These are phyloP conservation scores for Hermaeophaga mercurialis DNA, from an alignment of 2,888 invertebrate species.

Conservation along the genomic window DNA sequence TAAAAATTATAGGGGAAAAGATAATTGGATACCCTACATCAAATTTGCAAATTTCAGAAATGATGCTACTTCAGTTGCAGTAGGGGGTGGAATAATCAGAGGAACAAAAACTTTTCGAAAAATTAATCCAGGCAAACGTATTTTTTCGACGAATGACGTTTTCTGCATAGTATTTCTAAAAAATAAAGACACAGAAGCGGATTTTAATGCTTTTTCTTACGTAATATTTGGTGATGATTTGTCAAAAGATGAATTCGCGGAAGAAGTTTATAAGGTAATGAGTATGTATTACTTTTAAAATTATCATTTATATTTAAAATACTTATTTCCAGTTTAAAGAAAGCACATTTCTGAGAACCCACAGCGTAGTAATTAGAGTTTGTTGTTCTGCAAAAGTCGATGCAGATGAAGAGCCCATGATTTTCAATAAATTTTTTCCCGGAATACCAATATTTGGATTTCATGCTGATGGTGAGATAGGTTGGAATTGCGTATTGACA, in stretches of 20 bases:
- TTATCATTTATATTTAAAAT: conserved; percentile 8
- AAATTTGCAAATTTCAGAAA: conserved; percentile 35
- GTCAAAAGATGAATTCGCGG: conserved; percentile 44
- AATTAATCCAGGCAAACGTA: conserved; percentile 29
- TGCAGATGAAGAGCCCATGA: conserved; percentile 40
- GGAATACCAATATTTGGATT: conserved; percentile 46
- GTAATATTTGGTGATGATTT: conserved; percentile 46
- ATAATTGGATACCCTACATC: too few relatives aligned
- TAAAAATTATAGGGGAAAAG: background rate
- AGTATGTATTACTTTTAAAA: background rate
- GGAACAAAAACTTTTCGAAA: conserved; percentile 42
- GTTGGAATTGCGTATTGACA: conserved; percentile 45
- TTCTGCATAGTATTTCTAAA: conserved; percentile 46
- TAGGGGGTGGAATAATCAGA: conserved; percentile 48
- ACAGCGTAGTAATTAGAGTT: conserved; percentile 45
- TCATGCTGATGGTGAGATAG: conserved; percentile 51
- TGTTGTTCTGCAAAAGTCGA: conserved; percentile 47
- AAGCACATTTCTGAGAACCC: conserved; percentile 38
- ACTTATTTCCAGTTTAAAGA: conserved; percentile 44
- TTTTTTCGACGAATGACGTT: conserved; percentile 37
- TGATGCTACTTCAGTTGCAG: conserved; percentile 41
- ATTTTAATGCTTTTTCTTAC: conserved; percentile 48
- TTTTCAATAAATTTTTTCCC: conserved; percentile 46
- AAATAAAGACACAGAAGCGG: conserved; percentile 33
- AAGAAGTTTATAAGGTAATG: conserved; percentile 43